Percentiles rank a stretch among this genome's conserved stretches.
These are phyloP conservation scores for Petrolisthes manimaculis DNA, from an alignment of 2,888 invertebrate genomes.

Conservation along the genomic window DNA sequence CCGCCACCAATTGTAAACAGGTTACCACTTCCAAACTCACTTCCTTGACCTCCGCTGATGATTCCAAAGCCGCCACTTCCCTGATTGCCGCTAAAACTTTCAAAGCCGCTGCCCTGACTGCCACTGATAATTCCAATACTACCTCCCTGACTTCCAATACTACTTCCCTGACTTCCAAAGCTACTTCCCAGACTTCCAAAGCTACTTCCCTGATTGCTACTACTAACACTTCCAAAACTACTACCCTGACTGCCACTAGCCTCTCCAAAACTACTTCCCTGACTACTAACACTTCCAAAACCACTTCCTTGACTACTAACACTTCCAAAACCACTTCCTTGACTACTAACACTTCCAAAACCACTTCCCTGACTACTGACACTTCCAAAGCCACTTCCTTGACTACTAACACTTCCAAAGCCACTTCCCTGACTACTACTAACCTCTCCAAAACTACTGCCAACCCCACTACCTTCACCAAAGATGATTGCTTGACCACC, in stretches of 20 bases:
- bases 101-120: neutral
- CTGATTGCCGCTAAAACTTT: neutral
- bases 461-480: neutral
- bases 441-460: neutral
- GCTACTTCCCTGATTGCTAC: neutral
- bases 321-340: slow-evolving; percentile 11
- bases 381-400: neutral
- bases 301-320: neutral
- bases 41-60: neutral
- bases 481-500: neutral
- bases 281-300: too few relatives aligned
- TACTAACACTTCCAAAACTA: neutral
- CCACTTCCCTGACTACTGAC: neutral
- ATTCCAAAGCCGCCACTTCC: too few relatives aligned
- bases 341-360: neutral
- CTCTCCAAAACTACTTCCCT: neutral
- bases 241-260: neutral
- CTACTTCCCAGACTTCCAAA: neutral
- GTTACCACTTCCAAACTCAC: neutral
- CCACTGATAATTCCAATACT: slow-evolving; percentile 3
- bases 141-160: neutral
- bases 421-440: neutral
- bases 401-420: neutral
- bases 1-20: neutral
- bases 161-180: neutral